phyloP scores from a whole-genome alignment of 2,113 vertebrate genomes.

The Chaetorhynchus papuensis region DNA sequence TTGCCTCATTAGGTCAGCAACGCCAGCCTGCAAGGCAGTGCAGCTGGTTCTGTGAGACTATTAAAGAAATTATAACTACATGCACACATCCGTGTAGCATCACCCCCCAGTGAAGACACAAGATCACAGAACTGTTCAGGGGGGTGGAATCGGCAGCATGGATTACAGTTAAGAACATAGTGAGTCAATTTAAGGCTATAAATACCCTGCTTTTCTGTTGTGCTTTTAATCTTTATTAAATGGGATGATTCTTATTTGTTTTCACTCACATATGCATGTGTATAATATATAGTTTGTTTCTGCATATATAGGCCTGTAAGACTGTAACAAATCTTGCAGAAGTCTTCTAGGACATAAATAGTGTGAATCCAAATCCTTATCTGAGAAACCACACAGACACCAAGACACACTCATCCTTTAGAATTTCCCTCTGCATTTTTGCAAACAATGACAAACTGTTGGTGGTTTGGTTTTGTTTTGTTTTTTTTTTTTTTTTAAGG shows the following conservation, averaged over 20 bases:
- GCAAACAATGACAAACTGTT: background rate
- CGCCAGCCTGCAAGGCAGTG: background rate
- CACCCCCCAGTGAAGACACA: background rate
- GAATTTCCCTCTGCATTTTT: background rate
- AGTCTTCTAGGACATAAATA: background rate
- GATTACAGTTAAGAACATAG: background rate
- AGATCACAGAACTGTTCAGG: background rate
- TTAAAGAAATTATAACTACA: conserved; percentile 2
- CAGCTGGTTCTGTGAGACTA: background rate
- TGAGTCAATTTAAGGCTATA: conserved; percentile 23
- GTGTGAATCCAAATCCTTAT: background rate
- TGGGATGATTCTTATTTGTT: background rate
- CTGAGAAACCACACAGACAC: background rate
- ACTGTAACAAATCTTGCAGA: background rate
- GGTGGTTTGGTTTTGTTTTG: background rate
- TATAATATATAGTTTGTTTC: background rate
- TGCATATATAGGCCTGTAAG: background rate
- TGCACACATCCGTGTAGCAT: background rate
- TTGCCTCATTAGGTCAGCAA: conserved; percentile 44
- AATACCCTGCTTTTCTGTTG: background rate
- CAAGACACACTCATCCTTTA: background rate
- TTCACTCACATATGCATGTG: background rate
- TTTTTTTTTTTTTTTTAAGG: background rate
- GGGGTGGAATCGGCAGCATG: background rate
- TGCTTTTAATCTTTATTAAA: conserved; percentile 30